Evolutionary conservation across 2,797 vertebrate species (phyloP).

Genomic region (Todus mexicanus): DNA sequence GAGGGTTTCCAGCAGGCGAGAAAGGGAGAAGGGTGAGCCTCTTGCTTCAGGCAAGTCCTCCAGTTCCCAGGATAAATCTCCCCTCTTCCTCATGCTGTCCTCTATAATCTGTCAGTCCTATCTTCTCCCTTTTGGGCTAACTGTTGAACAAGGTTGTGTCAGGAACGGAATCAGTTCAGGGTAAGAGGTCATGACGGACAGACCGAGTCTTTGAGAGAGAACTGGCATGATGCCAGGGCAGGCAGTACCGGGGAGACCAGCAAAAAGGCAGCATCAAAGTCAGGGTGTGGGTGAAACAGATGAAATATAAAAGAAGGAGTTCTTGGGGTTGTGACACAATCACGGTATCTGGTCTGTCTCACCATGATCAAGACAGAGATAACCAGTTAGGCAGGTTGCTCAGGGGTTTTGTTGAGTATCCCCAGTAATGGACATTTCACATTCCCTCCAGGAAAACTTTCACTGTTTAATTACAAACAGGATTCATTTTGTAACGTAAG

Average conservation of each 20-base stretch:
- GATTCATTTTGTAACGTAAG: background rate
- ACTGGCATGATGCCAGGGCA: rapidly evolving
- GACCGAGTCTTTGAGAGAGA: background rate
- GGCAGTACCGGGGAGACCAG: background rate
- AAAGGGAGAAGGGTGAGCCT: background rate
- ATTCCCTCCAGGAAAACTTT: background rate
- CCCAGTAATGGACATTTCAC: background rate
- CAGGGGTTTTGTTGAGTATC: background rate
- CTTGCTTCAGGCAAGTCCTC: background rate
- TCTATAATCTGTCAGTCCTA: background rate
- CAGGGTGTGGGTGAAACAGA: background rate
- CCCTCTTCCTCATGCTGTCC: background rate
- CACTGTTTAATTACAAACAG: background rate
- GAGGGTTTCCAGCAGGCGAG: background rate
- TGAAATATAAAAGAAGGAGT: background rate
- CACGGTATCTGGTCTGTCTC: background rate
- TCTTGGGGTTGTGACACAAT: background rate
- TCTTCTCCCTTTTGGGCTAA: background rate
- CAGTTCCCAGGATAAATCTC: background rate
- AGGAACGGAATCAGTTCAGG: background rate
- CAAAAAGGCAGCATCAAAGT: background rate
- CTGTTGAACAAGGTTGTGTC: background rate
- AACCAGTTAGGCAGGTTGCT: background rate
- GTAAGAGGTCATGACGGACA: background rate
- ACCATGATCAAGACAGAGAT: background rate